phyloP scores from a whole-genome alignment of 2,888 invertebrate species.

The Monoplex corrugatus region DNA sequence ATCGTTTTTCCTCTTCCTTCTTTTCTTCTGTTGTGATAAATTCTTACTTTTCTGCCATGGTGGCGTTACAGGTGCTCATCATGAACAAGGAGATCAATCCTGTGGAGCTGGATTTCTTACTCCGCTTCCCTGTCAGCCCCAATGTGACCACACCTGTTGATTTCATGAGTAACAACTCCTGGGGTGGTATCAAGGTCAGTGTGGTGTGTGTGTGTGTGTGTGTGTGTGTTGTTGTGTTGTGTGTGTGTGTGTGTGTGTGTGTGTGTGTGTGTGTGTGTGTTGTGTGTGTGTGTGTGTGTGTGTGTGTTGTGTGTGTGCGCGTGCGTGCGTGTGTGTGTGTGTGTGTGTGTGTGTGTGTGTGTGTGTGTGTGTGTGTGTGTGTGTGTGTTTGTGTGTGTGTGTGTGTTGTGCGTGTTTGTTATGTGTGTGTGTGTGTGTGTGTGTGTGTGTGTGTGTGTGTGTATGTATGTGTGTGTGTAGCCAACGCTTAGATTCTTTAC shows the following conservation, averaged over 20 bases:
- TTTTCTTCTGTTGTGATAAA: neutral
- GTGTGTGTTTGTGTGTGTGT: neutral
- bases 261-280: neutral
- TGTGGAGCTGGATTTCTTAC: conserved; percentile 93
- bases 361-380: no score
- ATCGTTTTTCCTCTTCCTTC: no score
- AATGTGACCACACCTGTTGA: conserved; percentile 97
- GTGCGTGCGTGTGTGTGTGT: neutral
- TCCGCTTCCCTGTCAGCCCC: conserved; percentile 95
- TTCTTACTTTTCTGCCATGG: neutral
- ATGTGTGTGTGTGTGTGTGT: neutral
- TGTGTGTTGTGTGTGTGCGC: neutral
- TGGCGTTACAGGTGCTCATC: conserved; percentile 87
- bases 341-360: neutral
- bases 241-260: neutral
- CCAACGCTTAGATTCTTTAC: no score
- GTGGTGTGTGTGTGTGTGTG: neutral
- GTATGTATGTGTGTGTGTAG: no score
- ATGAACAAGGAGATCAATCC: conserved; percentile 93
- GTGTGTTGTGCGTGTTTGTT: no score
- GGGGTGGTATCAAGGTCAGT: conserved; percentile 93
- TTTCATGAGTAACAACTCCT: conserved; percentile 93
- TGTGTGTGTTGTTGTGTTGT: neutral
- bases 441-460: no score
- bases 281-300: neutral